A percentile compares a stretch with the other conserved stretches of the same genome.
Conservation (phyloP, 2,888 invertebrate species). For the Patella caerulea region DNA sequence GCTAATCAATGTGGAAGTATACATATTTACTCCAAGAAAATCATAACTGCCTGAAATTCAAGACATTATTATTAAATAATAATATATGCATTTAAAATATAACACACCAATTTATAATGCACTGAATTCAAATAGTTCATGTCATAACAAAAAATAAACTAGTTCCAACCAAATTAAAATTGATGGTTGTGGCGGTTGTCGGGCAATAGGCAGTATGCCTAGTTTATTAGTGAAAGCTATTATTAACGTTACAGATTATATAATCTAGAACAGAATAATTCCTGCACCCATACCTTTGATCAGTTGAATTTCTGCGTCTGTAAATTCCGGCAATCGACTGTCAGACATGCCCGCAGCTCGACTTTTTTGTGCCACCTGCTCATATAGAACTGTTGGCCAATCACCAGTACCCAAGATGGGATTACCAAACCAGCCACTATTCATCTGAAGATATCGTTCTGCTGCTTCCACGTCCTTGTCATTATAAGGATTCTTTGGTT, state of each 20-base stretch:
- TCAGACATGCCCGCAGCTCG: conserved; percentile 43
- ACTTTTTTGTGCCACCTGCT: conserved; percentile 50
- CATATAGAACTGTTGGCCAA: conserved; percentile 69
- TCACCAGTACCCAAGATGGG: conserved; percentile 73
- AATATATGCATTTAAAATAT: too few relatives aligned
- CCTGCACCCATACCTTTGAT: conserved; percentile 53
- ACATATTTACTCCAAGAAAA: conserved; percentile 83
- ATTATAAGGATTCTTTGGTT: conserved; percentile 52
- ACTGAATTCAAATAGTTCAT: too few relatives aligned
- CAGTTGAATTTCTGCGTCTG: conserved; percentile 56
- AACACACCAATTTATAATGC: too few relatives aligned
- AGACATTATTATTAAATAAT: not conserved
- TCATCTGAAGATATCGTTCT: conserved; percentile 50
- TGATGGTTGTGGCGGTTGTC: too few relatives aligned
- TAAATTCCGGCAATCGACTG: conserved; percentile 65
- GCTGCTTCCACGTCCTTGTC: conserved; percentile 53
- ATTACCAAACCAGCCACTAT: conserved; percentile 65
- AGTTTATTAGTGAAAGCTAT: too few relatives aligned
- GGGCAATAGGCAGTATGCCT: too few relatives aligned
- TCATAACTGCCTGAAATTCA: conserved; percentile 76
- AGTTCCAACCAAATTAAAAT: too few relatives aligned
- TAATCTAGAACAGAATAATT: too few relatives aligned
- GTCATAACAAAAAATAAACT: too few relatives aligned
- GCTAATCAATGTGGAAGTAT: conserved; percentile 72
- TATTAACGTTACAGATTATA: too few relatives aligned